Evolutionary conservation across 2,797 vertebrate genomes (phyloP).

Genomic region (Sebastes nivosus): DNA sequence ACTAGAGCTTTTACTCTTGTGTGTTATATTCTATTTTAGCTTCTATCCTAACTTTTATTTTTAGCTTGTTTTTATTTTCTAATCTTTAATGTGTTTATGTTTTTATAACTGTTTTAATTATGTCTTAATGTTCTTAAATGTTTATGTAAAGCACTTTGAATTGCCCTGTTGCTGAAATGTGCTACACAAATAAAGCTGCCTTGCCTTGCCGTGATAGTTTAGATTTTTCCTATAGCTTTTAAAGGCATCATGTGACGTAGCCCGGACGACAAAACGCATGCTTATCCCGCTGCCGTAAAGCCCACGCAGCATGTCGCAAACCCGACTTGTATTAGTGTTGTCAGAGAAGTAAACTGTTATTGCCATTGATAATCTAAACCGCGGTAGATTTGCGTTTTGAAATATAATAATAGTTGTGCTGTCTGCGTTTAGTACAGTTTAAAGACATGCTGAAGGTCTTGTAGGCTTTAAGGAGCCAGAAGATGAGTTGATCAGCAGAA

Average conservation of each 20-base stretch:
- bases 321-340: constrained; percentile 15
- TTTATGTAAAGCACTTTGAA: too few relatives aligned
- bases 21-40: too few relatives aligned
- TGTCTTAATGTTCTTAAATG: too few relatives aligned
- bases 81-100: too few relatives aligned
- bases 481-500: constrained; percentile 54
- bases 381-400: neutral
- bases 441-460: neutral
- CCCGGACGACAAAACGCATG: neutral
- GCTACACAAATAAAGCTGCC: too few relatives aligned
- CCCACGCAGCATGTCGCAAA: constrained; percentile 53
- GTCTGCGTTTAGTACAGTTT: neutral
- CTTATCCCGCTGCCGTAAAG: constrained; percentile 59
- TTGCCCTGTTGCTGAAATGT: too few relatives aligned
- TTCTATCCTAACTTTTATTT: fast-evolving
- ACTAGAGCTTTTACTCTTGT: too few relatives aligned
- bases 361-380: neutral
- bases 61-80: too few relatives aligned
- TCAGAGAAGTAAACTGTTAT: constrained; percentile 19
- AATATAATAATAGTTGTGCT: neutral
- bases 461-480: constrained; percentile 1
- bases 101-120: too few relatives aligned
- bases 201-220: neutral
- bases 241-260: constrained; percentile 51
- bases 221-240: neutral